Percentiles rank a stretch among this genome's conserved stretches.
Evolutionary conservation across 2,888 invertebrate genomes (phyloP).

Genomic region (Lasioglossum vierecki): DNA sequence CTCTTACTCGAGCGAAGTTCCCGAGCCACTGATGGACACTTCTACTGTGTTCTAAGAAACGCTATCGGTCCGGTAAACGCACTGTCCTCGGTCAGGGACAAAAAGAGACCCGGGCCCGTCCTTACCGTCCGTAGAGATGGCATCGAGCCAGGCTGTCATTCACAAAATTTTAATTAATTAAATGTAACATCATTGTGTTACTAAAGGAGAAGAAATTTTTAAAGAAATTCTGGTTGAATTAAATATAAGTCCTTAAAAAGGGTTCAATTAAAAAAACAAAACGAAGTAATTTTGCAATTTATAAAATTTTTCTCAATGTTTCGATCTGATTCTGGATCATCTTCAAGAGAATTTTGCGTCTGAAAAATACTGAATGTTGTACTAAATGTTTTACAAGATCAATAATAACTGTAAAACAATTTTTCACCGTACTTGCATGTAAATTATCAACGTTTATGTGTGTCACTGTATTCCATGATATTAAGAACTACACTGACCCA

Average conservation of each 20-base stretch:
- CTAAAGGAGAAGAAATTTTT: neutral
- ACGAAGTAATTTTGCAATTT: no score
- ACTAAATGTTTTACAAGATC: no score
- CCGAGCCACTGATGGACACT: constrained; percentile 66
- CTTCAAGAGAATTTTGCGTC: no score
- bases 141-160: constrained; percentile 24
- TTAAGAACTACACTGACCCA: no score
- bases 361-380: no score
- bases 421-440: no score
- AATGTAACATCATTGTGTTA: neutral
- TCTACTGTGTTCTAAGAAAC: constrained; percentile 65
- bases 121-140: constrained; percentile 31
- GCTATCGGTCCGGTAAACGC: constrained; percentile 55
- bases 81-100: constrained; percentile 52
- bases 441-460: no score
- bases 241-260: neutral
- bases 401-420: no score
- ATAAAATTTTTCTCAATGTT: no score
- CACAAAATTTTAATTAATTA: constrained; percentile 11
- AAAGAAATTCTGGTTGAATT: neutral
- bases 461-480: no score
- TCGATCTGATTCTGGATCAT: no score
- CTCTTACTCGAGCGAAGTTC: constrained; percentile 64
- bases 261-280: no score
- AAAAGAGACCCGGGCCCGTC: constrained; percentile 38